Conservation (phyloP, 2,888 invertebrate species). For the Gymnosoma rotundatum region DNA sequence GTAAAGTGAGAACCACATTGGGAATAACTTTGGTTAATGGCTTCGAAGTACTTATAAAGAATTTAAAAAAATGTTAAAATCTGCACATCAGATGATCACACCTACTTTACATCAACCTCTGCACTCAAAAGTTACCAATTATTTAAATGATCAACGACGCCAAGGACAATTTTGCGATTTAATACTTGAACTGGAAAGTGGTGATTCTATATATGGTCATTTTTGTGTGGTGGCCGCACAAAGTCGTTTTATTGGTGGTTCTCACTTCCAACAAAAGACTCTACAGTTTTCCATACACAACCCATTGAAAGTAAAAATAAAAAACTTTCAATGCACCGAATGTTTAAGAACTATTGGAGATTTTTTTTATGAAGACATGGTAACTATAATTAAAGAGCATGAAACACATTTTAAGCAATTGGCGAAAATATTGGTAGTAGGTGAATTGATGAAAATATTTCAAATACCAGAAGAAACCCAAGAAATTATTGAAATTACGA, state of each 20-base stretch:
- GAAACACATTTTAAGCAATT: constrained; percentile 79
- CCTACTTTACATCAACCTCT: constrained; percentile 77
- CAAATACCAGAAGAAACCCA: constrained; percentile 73
- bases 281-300: constrained; percentile 81
- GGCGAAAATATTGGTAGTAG: constrained; percentile 78
- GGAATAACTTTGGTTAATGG: background rate
- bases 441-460: constrained; percentile 78
- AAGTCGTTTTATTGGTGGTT: constrained; percentile 78
- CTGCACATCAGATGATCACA: constrained; percentile 27
- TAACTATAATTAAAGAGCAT: constrained; percentile 79
- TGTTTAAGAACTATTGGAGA: constrained; percentile 80
- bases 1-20: background rate
- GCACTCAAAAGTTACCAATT: constrained; percentile 80
- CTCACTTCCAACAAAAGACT: constrained; percentile 76
- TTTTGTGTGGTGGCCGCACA: constrained; percentile 81
- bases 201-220: constrained; percentile 75
- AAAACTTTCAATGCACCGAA: constrained; percentile 78
- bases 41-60: background rate
- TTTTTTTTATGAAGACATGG: constrained; percentile 80
- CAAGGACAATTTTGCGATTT: constrained; percentile 80
- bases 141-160: constrained; percentile 79
- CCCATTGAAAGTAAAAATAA: constrained; percentile 79
- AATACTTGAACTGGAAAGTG: constrained; percentile 74
- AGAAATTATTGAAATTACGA: constrained; percentile 49
- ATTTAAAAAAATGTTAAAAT: constrained; percentile 39